phyloP scores from a whole-genome alignment of 2,113 vertebrate genomes.

The Corynorhinus townsendii region DNA sequence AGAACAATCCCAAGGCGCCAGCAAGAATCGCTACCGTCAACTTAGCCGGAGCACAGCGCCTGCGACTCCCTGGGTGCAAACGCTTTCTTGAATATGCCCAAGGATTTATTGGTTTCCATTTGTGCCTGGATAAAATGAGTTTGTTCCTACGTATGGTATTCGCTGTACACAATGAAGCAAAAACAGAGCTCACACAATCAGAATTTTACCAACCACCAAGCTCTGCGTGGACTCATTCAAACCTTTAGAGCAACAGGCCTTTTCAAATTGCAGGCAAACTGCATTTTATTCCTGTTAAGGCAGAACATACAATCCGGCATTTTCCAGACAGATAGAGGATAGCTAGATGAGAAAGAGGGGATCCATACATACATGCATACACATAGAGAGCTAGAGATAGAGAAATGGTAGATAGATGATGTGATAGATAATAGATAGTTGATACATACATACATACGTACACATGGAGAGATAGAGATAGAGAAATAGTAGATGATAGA shows the following conservation, averaged over 20 bases:
- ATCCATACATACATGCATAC: not conserved
- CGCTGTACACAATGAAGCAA: not conserved
- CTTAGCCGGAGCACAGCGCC: too few relatives aligned
- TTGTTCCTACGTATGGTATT: not conserved
- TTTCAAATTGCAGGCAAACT: slow-evolving; percentile 41
- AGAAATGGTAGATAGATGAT: too few relatives aligned
- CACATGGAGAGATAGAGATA: too few relatives aligned
- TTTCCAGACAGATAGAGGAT: not conserved
- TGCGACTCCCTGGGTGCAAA: not conserved
- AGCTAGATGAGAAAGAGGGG: not conserved
- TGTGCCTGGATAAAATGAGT: slow-evolving; percentile 39
- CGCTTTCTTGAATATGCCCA: not conserved
- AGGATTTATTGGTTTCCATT: slow-evolving; percentile 51
- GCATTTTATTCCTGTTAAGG: slow-evolving; percentile 18
- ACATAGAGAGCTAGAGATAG: not conserved
- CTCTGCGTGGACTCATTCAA: slow-evolving; percentile 40
- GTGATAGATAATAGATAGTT: too few relatives aligned
- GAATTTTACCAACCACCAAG: slow-evolving; percentile 2
- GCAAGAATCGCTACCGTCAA: not conserved
- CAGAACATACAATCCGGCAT: not conserved
- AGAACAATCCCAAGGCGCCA: not conserved
- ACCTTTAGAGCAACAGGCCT: slow-evolving; percentile 46
- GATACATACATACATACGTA: too few relatives aligned
- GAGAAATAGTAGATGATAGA: too few relatives aligned
- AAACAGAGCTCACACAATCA: slow-evolving; percentile 50